Base-by-base conservation (phyloP, 2,113 vertebrate genomes). In the Podarcis muralis region DNA sequence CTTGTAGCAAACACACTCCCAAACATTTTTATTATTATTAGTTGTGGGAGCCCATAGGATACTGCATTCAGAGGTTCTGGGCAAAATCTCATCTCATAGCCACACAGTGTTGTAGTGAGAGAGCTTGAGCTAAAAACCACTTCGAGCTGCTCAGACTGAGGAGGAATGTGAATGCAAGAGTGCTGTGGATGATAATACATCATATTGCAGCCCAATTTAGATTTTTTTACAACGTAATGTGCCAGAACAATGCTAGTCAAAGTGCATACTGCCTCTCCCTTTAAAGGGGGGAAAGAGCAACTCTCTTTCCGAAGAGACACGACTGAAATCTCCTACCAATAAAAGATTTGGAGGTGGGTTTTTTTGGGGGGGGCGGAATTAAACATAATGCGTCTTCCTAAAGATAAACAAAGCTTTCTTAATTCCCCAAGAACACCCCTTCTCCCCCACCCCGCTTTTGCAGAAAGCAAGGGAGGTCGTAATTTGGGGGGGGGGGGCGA, bases 301-400 rank as follows among this genome's bases (percentile, higher is more conserved):
- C 16, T 4, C 18, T 75, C 40, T 3, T 32, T 78, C 15, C 13
- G 9, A 57, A 35, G 7, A 35, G 13, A 15, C 2, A 37, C 11
- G 53, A 65, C 43, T 23, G 0, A 6, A 3, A 62, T 37, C 35
- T 76, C 69, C 72, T 74, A 1, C 5, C 0, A 4, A 35, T 11
- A 22, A 84, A 11, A n/a, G 2, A 84, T 0, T 1, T 81, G 2
- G 59, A 59, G 76, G 43, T 20, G 27, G n/a, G 32, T 11, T 53
- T 43, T 43, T 43, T 43, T 7, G 43, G 12, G 2, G 48, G 2
- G 48, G 22, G 22, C 22, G 23, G 22, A 32, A 27, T 82, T 80
- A 35, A 72, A 32, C 27, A 16, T 15, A 37, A 27, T n/a, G 59
- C 25, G 13, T n/a, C 23, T 8, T 68, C 65, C 16, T 23, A 18